Evolutionary conservation across 1,140 invertebrate genomes (phyloP).

Genomic region (Scaptodrosophila lebanonensis): DNA sequence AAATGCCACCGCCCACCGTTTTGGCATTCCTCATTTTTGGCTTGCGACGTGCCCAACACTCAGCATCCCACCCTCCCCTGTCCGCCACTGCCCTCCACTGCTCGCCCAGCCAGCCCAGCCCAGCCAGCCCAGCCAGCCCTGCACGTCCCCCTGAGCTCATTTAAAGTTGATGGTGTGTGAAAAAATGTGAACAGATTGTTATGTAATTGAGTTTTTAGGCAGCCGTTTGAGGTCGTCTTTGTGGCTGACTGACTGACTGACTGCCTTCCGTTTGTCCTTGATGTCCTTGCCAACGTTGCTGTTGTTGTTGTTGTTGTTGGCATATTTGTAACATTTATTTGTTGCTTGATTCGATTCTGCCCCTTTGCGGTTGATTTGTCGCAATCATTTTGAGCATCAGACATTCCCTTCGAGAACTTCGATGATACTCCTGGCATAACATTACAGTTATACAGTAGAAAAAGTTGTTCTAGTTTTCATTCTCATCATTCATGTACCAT

Average conservation of each 20-base stretch:
- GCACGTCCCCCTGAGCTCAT: slow-evolving; percentile 51
- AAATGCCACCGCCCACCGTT: slow-evolving; percentile 41
- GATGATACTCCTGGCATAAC: no score
- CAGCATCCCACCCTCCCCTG: not conserved
- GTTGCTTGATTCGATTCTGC: slow-evolving; percentile 1
- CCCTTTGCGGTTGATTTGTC: slow-evolving; percentile 40
- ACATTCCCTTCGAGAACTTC: no score
- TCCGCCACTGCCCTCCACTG: not conserved
- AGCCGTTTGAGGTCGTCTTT: slow-evolving; percentile 72
- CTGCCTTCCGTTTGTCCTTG: no score
- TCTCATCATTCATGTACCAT: no score
- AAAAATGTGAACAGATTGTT: slow-evolving; percentile 77
- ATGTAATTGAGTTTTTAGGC: slow-evolving; percentile 77
- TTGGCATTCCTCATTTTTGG: slow-evolving; percentile 55
- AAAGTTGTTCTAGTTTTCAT: no score
- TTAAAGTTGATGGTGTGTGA: slow-evolving; percentile 77
- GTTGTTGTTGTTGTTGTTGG: slow-evolving; percentile 35
- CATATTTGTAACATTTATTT: no score
- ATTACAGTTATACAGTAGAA: no score
- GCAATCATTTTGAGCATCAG: slow-evolving; percentile 17
- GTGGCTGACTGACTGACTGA: slow-evolving; percentile 23
- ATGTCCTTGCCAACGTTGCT: not conserved
- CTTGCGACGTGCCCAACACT: slow-evolving; percentile 45
- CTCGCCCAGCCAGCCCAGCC: not conserved
- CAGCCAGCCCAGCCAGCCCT: not conserved